Evolutionary conservation across 2,888 invertebrate genomes (phyloP), one percentile per base, ranked within the genome.

Genomic region (Muscina levida): DNA sequence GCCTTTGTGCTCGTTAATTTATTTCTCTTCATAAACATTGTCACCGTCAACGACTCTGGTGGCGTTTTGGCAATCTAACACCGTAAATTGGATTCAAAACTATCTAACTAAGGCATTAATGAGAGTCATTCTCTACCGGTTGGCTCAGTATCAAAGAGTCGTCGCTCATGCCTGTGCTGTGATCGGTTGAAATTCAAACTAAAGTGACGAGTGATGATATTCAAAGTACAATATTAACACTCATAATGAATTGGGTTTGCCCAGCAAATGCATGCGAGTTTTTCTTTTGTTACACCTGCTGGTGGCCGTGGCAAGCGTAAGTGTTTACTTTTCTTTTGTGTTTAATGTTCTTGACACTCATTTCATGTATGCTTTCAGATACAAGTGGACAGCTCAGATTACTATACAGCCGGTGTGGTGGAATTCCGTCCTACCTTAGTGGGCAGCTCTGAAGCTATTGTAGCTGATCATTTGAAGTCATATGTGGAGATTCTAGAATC

Each of bases 381-480:
- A 22, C 53, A 24, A 11, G 4, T 22, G 2, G 22, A 22, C 19
- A 53, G 10, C 11, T 2, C 5, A 0, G 42, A 76, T 44, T 91
- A 90, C 77, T 94, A 94, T 83, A 90, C 92, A 13, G 94, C 93
- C 0, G 94, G 93, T 0, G 94, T 94, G 0, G 93, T 93, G 2
- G 94, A 94, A 86, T 94, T 93, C 85, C 87, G 91, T 67, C 92
- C 93, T 0, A 83, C 86, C 0, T 70, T 87, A 0, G 73, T 87
- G 31, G 89, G 88, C 0, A 85, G 87, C 5, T 83, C 82, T 0
- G 84, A 86, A 0, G 66, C 83, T 2, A 91, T 86, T 71, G 46
- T 87, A 82, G 71, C 83, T 1, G 81, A 85, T 15, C 85, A 87
- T 82, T 75, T 88, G 2, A 62, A 66, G 0, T 86, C 83, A 0